Evolutionary conservation across 2,797 vertebrate species (phyloP), one percentile per base, ranked within the genome.

Genomic region (Onychomys torridus): DNA sequence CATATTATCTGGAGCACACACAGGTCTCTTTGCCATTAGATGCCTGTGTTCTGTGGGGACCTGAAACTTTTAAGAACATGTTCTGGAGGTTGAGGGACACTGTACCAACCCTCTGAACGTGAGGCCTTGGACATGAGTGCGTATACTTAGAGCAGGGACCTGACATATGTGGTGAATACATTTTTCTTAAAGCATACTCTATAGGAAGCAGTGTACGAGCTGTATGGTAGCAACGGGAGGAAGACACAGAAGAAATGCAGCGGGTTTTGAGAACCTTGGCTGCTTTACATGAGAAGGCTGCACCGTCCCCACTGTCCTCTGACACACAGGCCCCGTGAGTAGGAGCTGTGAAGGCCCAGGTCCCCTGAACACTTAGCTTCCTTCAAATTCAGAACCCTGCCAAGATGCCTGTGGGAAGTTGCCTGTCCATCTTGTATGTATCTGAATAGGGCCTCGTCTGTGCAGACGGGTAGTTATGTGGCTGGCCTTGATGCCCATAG

Each of bases 271-370:
- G 1, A 8, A 1, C 0, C n/a, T 23, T 43, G 34, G 34, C 69
- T 46, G 46, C 84, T 25, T 55, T 21, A 23, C 5, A 0, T 78
- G 67, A 71, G 16, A 7, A 19, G 9, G 12, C 21, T 1, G 25
- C 10, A 2, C 29, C 2, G 4, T 55, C 65, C 32, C 17, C 4
- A 40, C 4, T 34, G 25, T 11, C 7, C 43, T 59, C 34, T 25
- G 52, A 9, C 17, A 0, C 7, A 8, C 0, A 8, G 37, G 43
- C 3, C 7, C 6, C 0, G 8, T 0, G 2, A 29, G 17, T 2
- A 9, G 75, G 7, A 2, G 4, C 25, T 8, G 1, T 0, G 12
- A 13, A 32, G 37, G 46, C 19, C 16, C 55, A 25, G 25, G 77
- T 5, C 25, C 7, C 0, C 34, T 14, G 27, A 19, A n/a, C 17